Percentiles rank a stretch among this genome's conserved stretches.
Conservation (phyloP, 2,888 invertebrate genomes). For the Drosophila conformis region DNA sequence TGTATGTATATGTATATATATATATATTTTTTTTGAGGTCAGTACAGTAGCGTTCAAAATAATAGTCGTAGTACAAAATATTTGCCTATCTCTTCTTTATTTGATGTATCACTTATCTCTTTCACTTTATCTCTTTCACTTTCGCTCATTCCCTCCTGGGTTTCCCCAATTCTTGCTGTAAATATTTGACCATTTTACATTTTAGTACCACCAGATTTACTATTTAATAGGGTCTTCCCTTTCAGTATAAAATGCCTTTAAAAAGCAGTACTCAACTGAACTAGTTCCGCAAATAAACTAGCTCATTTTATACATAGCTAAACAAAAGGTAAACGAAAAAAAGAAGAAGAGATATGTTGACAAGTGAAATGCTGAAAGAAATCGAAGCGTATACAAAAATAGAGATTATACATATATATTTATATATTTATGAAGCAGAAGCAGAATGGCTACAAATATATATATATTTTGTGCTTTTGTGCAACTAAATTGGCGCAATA, state of each 20-base stretch:
- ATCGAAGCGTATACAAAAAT: neutral
- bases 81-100: neutral
- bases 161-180: neutral
- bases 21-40: neutral
- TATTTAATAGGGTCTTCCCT: neutral
- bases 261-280: neutral
- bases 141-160: neutral
- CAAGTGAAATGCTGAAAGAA: neutral
- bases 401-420: neutral
- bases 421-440: neutral
- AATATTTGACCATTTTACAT: neutral
- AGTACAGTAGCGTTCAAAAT: neutral
- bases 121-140: neutral
- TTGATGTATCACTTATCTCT: neutral
- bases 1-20: neutral
- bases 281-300: neutral
- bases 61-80: neutral
- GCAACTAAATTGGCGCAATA: constrained; percentile 14
- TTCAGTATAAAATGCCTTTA: neutral
- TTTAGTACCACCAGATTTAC: neutral
- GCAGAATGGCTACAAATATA: neutral
- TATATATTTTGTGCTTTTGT: neutral
- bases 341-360: neutral
- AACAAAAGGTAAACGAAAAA: neutral
- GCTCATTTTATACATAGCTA: neutral